Conservation (phyloP, 2,888 invertebrate species). For the Barypeithes pellucidus region DNA sequence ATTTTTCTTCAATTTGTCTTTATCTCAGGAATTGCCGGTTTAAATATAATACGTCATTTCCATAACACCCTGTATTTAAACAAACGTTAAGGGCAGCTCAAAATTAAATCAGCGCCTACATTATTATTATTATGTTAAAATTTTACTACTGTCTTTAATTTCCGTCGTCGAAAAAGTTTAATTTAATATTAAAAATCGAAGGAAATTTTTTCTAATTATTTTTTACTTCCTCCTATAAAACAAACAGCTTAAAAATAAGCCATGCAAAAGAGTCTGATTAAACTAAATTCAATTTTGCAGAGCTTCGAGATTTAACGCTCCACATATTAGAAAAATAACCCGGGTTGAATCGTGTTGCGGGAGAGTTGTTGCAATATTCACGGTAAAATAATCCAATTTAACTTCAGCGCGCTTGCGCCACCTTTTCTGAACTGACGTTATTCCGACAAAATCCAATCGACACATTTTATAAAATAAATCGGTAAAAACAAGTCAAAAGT, state of each 20-base stretch:
- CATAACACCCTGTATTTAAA: too few species aligned
- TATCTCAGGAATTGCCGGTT: too few species aligned
- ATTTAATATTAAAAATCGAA: neutral
- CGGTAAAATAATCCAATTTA: too few species aligned
- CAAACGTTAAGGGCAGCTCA: too few species aligned
- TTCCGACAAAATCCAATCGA: too few species aligned
- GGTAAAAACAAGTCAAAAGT: too few species aligned
- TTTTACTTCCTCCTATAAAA: conserved; percentile 25
- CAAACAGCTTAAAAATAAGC: conserved; percentile 33
- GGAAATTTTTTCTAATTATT: conserved; percentile 11
- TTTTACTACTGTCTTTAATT: conserved; percentile 4
- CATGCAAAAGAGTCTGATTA: conserved; percentile 34
- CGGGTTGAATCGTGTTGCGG: conserved; percentile 1
- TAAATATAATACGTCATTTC: too few species aligned
- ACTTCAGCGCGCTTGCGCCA: too few species aligned
- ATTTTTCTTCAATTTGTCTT: too few species aligned
- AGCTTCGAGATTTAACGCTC: conserved; percentile 37
- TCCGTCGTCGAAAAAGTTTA: neutral
- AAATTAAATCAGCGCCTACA: neutral
- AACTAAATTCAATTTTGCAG: conserved; percentile 36
- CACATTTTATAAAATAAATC: too few species aligned
- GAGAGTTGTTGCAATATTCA: conserved; percentile 6
- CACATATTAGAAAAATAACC: conserved; percentile 27
- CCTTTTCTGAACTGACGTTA: too few species aligned
- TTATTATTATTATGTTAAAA: conserved; percentile 2